These are phyloP conservation scores for Drosophila atroscutellata DNA, from an alignment of 2,888 invertebrate species.

Conservation along the genomic window DNA sequence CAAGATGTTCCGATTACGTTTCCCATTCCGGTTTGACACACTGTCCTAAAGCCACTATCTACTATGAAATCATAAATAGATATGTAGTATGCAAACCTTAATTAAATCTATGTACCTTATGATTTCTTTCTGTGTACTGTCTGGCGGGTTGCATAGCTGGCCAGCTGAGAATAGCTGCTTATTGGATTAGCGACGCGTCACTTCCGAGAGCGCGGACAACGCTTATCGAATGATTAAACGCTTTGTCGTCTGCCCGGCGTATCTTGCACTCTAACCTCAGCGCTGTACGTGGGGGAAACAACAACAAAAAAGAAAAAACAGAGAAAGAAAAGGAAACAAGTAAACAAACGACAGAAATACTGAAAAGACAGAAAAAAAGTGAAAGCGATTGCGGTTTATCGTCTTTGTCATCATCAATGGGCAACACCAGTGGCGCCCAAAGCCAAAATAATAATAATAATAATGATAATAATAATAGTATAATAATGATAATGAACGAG, in stretches of 20 bases:
- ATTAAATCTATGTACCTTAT: not conserved
- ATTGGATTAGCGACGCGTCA: slow-evolving; percentile 66
- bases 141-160: not conserved
- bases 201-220: slow-evolving; percentile 61
- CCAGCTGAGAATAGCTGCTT: slow-evolving; percentile 43
- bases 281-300: slow-evolving; percentile 18
- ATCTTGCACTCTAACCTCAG: slow-evolving; percentile 67
- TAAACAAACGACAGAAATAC: slow-evolving; percentile 6
- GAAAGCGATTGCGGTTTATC: slow-evolving; percentile 68
- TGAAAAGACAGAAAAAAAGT: slow-evolving; percentile 47
- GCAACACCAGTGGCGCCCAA: slow-evolving; percentile 42
- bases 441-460: slow-evolving; percentile 2
- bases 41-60: not conserved
- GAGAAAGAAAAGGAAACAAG: slow-evolving; percentile 3
- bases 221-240: slow-evolving; percentile 32
- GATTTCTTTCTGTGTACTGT: not conserved
- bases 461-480: not conserved
- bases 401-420: slow-evolving; percentile 53
- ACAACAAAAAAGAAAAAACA: not conserved
- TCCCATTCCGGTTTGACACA: not conserved
- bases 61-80: not conserved
- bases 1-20: not conserved
- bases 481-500: not conserved
- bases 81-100: not conserved
- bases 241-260: slow-evolving; percentile 15